Percentiles rank a stretch among this genome's conserved stretches.
Conservation (phyloP, 2,888 invertebrate species). For the Chrysolina haemoptera region DNA sequence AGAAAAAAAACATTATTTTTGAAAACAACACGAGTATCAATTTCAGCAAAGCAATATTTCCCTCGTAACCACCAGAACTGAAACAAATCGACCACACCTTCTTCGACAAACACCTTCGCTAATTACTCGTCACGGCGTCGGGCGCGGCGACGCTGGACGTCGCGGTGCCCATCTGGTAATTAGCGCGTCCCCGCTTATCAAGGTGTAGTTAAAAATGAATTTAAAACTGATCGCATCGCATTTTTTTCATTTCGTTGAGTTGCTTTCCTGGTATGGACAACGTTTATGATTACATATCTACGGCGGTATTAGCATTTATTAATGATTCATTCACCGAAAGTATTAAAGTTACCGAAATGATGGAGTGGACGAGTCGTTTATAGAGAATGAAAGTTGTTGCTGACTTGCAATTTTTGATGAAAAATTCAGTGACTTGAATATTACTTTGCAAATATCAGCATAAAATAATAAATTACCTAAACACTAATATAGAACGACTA, state of each 20-base stretch:
- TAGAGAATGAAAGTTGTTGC: too few species aligned
- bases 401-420: too few species aligned
- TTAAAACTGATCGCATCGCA: constrained; percentile 37
- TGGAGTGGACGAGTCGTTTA: neutral
- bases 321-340: constrained; percentile 16
- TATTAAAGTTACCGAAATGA: neutral
- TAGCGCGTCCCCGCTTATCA: constrained; percentile 51
- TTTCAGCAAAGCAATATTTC: neutral
- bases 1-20: too few species aligned
- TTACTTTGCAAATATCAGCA: too few species aligned
- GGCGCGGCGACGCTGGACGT: constrained; percentile 32
- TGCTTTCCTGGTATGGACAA: constrained; percentile 35
- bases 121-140: constrained; percentile 56
- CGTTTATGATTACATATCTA: constrained; percentile 38
- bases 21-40: neutral
- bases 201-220: constrained; percentile 57
- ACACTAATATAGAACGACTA: too few species aligned
- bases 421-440: too few species aligned
- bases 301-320: constrained; percentile 10
- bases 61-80: constrained; percentile 12
- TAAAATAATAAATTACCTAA: too few species aligned
- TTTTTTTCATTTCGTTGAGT: constrained; percentile 47
- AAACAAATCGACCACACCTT: constrained; percentile 56
- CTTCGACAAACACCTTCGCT: constrained; percentile 56
- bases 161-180: constrained; percentile 50